Base-by-base conservation (phyloP, 1,140 invertebrate genomes). In the Zaprionus davidi region DNA sequence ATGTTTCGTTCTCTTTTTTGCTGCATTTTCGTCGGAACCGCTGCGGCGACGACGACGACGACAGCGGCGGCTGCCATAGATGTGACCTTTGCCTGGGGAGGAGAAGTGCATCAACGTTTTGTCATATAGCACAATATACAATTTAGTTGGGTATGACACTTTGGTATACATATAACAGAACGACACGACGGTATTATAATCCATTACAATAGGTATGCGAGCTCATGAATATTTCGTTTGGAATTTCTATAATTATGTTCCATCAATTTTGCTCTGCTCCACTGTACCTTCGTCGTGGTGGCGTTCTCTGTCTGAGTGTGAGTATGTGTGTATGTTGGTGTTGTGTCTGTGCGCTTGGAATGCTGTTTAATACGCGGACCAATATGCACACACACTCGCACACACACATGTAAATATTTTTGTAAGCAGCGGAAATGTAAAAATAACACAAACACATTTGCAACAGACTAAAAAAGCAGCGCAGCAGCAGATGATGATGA, bases 391-490 rank as follows among this genome's bases (percentile, higher is more conserved):
- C 22, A 58, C 34, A 65, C 65, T 60, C 24, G 41, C 55, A 55
- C 31, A 56, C 20, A 49, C 34, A 64, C 66, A 62, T 70, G 58
- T 82, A 82, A 87, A 86, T 90, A 84, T 88, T 88, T 88, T 83
- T 78, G 75, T 88, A 79, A 84, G 84, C 85, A 90, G 76, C 85
- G 85, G 85, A 90, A 82, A 90, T 90, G 85, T 90, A 82, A 90
- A 90, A 90, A 90, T 90, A 90, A 90, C 85, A 85, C 84, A 71
- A 80, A 87, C 71, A 81, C 81, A 79, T 90, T 83, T 78, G 74
- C 69, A 88, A 71, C 73, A 62, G 64, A 81, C 67, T 71, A 88
- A 68, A 73, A 73, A 59, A 79, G 49, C 41, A 64, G 70, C 67
- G 44, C 57, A 67, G 46, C 57, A 67, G 41, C 41, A 17, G 41